Conservation (phyloP, 2,888 invertebrate species). For the Agonopterix arenella region DNA sequence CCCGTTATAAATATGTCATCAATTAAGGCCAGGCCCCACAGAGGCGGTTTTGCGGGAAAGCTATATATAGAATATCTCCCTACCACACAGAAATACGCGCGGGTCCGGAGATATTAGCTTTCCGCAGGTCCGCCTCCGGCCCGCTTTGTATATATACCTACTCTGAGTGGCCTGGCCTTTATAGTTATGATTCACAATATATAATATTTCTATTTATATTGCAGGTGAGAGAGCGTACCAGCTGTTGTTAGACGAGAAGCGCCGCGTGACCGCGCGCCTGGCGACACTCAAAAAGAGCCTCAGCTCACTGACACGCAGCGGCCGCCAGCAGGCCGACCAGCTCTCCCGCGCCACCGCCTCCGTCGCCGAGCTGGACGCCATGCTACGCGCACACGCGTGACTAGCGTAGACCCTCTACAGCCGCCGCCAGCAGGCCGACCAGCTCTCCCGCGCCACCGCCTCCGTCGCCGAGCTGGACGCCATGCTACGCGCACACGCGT, state of each 20-base stretch:
- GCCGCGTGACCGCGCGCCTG: conserved; percentile 29
- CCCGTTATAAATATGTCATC: not conserved
- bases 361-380: conserved; percentile 44
- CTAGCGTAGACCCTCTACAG: conserved; percentile 4
- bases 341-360: conserved; percentile 37
- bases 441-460: conserved; percentile 36
- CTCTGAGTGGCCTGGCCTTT: too few species aligned
- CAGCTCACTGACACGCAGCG: conserved; percentile 30
- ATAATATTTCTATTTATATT: not conserved
- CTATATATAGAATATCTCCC: too few species aligned
- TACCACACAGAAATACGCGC: too few species aligned
- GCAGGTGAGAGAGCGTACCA: conserved; percentile 43
- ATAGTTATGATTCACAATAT: too few species aligned
- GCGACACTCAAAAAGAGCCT: conserved; percentile 33
- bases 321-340: conserved; percentile 34
- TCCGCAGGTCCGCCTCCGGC: too few species aligned
- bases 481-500: conserved; percentile 9
- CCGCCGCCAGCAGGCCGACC: conserved; percentile 36
- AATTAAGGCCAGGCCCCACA: too few species aligned
- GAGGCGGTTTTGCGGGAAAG: too few species aligned
- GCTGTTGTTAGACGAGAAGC: conserved; percentile 42
- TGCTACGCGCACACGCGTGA: conserved; percentile 5
- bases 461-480: conserved; percentile 45
- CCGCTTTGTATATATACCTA: too few species aligned
- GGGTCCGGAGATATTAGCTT: too few species aligned